Evolutionary conservation across 2,888 invertebrate genomes (phyloP), one percentile per base, ranked within the genome.

Genomic region (Cordilura impudica): DNA sequence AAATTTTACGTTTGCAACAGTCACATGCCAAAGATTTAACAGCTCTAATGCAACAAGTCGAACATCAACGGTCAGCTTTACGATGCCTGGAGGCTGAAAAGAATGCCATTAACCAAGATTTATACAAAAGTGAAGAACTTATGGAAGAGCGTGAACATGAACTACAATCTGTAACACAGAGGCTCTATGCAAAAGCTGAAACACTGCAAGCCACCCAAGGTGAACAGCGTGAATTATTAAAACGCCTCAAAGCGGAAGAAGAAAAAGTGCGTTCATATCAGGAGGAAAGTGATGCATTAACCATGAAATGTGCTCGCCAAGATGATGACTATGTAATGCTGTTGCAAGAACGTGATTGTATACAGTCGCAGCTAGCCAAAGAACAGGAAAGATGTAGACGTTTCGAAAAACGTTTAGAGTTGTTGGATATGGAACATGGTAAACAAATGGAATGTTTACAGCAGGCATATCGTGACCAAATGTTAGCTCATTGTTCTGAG

Each of bases 401-500:
- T 80, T 90, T 95, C 83, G 94, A 95, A 87, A 92, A 93, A 35
- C 91, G 94, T 19, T 91, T 95, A 81, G 94, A 93, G 81, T 92
- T 94, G 35, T 91, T 96, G 75, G 95, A 96, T 88, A 93, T 94
- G 6, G 97, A 97, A 89, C 95, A 96, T 89, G 93, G 94, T 67
- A 94, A 94, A 84, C 96, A 96, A 88, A 92, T 96, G 70, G 95
- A 95, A 85, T 94, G 94, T 85, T 90, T 96, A 69, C 92, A 95
- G 47, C 94, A 94, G 14, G 94, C 95, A 6, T 96, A 96, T 88
- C 93, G 91, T 75, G 89, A 91, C 75, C 90, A 90, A 45, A 90
- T 90, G 79, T 87, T 87, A 51, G 83, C 85, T 14, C 85, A 86
- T 77, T 86, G 83, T 78, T 81, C 83, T 21, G 84, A 84, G 29